Evolutionary conservation across 2,113 vertebrate species (phyloP), one percentile per base, ranked within the genome.

Genomic region (Etheostoma spectabile): DNA sequence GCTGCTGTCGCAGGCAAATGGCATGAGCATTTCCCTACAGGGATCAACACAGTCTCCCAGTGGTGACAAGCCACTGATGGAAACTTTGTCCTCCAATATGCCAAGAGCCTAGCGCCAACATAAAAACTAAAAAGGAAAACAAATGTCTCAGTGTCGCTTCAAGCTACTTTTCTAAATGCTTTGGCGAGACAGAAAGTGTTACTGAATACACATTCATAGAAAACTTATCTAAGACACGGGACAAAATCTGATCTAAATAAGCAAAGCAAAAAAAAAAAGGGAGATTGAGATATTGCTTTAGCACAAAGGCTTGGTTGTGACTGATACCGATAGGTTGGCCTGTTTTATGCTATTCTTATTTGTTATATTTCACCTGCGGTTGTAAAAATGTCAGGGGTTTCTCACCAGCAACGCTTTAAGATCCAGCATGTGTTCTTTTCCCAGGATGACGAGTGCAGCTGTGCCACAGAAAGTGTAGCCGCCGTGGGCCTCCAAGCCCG

Each of bases 381-480:
- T 42, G 51, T 24, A 8, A 12, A 15, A 70, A 18, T 4, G 14
- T 51, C 16, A 30, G 2, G 33, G 16, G 30, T 53, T 88, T 4
- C 97, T 96, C 86, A 99, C 98, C 92, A 99, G 87, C 87, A 99
- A 88, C 70, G 96, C 95, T 91, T 95, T 97, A 67, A 99, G 95
- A 89, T 99, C 96, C 93, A 99, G 94, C 90, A 95, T 96, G 10
- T 97, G 93, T 6, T 98, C 98, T 79, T 96, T 96, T 59, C 97
- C 96, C 78, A 99, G 95, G 86, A 99, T 99, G 81, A 98, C 96
- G 87, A 99, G 91, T 0, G 98, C 97, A 0, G 98, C 98, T 13
- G 96, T 83, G 21, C 98, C 98, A 1, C 98, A 99, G 95, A 99
- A 99, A 0, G 97, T 98, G 90, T 99, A 99, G 3, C 98, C 98